These are phyloP conservation scores for Bufo bufo DNA, from an alignment of 2,113 vertebrate genomes.

Conservation along the genomic window DNA sequence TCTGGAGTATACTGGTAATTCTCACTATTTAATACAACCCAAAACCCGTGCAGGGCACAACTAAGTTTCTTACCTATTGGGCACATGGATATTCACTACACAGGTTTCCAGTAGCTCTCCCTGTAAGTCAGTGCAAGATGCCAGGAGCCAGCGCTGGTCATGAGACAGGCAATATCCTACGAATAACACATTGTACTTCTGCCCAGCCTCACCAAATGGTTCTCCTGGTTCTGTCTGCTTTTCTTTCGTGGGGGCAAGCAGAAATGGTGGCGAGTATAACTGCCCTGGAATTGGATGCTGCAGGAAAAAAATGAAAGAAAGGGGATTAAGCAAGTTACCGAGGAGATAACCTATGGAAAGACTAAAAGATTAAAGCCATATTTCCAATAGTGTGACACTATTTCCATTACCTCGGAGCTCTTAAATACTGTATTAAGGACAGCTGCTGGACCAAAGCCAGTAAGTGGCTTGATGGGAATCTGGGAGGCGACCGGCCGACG, in stretches of 20 bases:
- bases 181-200: conserved; percentile 92
- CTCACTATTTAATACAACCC: neutral
- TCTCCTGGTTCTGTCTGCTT: conserved; percentile 91
- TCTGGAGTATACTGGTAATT: neutral
- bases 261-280: conserved; percentile 90
- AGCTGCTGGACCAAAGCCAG: conserved; percentile 93
- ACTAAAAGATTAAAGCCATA: no score
- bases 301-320: conserved; percentile 46
- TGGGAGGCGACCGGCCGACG: conserved; percentile 86
- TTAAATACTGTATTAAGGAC: conserved; percentile 84
- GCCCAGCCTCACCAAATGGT: conserved; percentile 84
- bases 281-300: conserved; percentile 89
- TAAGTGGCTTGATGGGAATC: conserved; percentile 95
- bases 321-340: neutral
- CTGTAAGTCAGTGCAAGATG: conserved; percentile 95
- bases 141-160: conserved; percentile 96
- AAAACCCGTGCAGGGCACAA: neutral
- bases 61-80: conserved; percentile 80
- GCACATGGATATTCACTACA: conserved; percentile 92
- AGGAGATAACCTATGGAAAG: no score
- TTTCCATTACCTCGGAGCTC: conserved; percentile 80
- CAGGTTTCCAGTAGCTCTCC: conserved; percentile 93
- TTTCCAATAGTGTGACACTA: no score
- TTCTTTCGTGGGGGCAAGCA: conserved; percentile 87
- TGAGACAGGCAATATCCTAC: conserved; percentile 96